These are phyloP conservation scores for Zeus faber DNA, from an alignment of 2,113 vertebrate genomes.

Conservation along the genomic window DNA sequence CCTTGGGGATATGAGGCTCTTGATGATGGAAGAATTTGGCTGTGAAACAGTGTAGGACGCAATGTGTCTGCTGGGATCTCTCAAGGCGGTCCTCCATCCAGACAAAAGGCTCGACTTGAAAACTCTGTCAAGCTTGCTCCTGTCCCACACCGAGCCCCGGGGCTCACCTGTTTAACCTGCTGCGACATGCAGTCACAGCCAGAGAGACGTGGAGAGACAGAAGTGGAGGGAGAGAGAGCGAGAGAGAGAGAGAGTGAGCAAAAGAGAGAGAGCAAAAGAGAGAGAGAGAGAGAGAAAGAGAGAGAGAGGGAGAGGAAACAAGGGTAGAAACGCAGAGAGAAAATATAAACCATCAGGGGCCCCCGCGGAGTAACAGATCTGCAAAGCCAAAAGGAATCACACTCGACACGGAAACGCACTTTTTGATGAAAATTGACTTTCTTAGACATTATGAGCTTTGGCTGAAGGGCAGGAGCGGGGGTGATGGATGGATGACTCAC, in stretches of 20 bases:
- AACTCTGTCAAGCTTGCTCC: conserved; percentile 65
- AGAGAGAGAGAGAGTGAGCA: too few relatives aligned
- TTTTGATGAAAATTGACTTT: too few relatives aligned
- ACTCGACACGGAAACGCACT: too few relatives aligned
- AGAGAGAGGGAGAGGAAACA: too few relatives aligned
- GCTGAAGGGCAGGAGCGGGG: neutral
- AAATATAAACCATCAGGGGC: too few relatives aligned
- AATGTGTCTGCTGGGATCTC: conserved; percentile 55
- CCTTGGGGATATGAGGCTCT: conserved; percentile 22
- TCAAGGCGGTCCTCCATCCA: conserved; percentile 51
- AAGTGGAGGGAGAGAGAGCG: too few relatives aligned
- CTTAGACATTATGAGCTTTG: too few relatives aligned
- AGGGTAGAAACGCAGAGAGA: too few relatives aligned
- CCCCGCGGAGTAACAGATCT: too few relatives aligned
- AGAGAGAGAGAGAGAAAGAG: conserved; percentile 4
- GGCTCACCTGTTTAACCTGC: conserved; percentile 61
- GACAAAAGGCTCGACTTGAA: conserved; percentile 55
- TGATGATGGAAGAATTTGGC: conserved; percentile 36
- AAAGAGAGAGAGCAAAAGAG: neutral
- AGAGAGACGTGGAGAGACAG: conserved; percentile 1
- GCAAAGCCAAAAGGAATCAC: too few relatives aligned
- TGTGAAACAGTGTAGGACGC: conserved; percentile 49
- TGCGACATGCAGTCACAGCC: conserved; percentile 39
- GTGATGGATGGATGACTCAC: conserved; percentile 17
- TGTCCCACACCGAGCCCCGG: conserved; percentile 42